Evolutionary conservation across 35 echinoderm and acorn worm species (phyloP).

Genomic region (Nesometra sesokonis): DNA sequence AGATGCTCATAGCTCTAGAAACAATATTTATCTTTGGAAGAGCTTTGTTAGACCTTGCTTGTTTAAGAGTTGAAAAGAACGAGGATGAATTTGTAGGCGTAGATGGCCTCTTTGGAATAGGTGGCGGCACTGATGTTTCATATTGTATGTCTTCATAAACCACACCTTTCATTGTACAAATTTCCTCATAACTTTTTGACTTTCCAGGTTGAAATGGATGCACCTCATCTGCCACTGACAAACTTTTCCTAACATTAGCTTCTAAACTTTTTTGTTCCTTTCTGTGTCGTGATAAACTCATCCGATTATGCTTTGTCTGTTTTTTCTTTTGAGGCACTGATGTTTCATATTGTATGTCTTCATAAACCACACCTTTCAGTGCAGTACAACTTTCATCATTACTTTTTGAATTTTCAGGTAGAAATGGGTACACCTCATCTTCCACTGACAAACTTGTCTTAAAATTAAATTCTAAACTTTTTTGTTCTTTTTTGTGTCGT

Average conservation of each 20-base stretch:
- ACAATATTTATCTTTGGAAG: too few species aligned
- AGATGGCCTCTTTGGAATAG: background rate
- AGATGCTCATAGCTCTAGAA: too few species aligned
- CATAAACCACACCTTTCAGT: background rate
- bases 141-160: background rate
- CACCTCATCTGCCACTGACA: background rate
- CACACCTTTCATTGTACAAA: background rate
- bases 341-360: background rate
- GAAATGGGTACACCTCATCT: background rate
- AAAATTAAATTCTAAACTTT: background rate
- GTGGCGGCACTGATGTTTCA: background rate
- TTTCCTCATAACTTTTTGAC: background rate
- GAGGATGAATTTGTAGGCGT: too few species aligned
- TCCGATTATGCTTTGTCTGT: too few species aligned
- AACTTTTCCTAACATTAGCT: background rate
- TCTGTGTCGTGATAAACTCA: background rate
- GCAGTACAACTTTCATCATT: background rate
- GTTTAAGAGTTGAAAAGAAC: too few species aligned
- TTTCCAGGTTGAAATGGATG: background rate
- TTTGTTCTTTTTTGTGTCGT: background rate
- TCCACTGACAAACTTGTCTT: background rate
- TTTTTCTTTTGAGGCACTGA: background rate
- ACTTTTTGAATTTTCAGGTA: background rate
- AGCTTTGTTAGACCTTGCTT: too few species aligned
- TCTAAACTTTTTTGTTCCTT: background rate